These are phyloP conservation scores for Stichopus horrens DNA, from an alignment of 53 echinoderm and acorn worm genomes.

Conservation along the genomic window DNA sequence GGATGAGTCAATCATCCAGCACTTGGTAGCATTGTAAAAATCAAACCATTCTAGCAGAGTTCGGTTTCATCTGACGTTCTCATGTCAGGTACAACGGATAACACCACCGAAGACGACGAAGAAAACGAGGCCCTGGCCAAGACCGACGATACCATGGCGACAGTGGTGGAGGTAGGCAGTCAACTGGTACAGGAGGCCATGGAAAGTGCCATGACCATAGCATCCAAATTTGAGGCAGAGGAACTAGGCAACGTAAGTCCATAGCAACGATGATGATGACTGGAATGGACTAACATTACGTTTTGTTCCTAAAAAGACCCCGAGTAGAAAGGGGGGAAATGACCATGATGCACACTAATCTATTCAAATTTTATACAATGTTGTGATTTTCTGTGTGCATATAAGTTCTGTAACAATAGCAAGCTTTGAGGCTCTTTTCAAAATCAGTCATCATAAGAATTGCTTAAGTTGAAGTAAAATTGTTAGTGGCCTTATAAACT, in stretches of 20 bases:
- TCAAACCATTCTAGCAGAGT: background rate
- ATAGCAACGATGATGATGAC: background rate
- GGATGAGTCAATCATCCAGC: too few relatives aligned
- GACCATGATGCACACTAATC: too few relatives aligned
- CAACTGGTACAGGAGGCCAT: constrained; percentile 56
- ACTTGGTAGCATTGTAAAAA: too few relatives aligned
- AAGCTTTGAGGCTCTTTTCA: too few relatives aligned
- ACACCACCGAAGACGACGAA: constrained; percentile 56
- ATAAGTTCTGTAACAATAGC: too few relatives aligned
- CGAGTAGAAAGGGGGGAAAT: background rate
- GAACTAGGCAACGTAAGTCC: constrained; percentile 84
- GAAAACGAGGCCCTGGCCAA: constrained; percentile 43
- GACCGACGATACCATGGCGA: constrained; percentile 36
- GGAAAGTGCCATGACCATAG: constrained; percentile 82
- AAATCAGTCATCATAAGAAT: too few relatives aligned
- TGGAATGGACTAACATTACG: background rate
- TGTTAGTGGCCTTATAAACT: too few relatives aligned
- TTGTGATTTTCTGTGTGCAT: too few relatives aligned
- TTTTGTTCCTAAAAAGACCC: background rate
- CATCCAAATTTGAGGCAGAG: constrained; percentile 85
- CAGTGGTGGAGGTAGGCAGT: constrained; percentile 43
- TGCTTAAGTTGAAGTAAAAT: too few relatives aligned
- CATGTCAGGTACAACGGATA: constrained; percentile 47
- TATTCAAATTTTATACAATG: too few relatives aligned
- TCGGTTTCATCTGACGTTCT: background rate